These are phyloP conservation scores for Vanessa atalanta DNA, from an alignment of 1,140 invertebrate species.

Conservation along the genomic window DNA sequence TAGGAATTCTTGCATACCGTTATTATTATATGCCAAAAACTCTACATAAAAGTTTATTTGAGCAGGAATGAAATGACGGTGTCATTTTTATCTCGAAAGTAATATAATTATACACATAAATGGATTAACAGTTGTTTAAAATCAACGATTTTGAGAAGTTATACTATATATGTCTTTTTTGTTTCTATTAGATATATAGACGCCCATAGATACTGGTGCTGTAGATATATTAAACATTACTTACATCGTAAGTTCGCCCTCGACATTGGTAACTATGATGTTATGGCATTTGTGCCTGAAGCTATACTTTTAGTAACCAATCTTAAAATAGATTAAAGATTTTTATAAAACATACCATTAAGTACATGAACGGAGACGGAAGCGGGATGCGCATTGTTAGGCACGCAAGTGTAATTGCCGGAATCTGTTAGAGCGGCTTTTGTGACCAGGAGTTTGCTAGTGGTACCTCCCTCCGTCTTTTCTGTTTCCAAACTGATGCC, in stretches of 20 bases:
- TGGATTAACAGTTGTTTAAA: too few relatives aligned
- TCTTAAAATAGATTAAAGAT: background rate
- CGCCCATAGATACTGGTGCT: too few relatives aligned
- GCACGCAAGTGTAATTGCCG: slow-evolving; percentile 94
- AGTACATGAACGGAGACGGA: slow-evolving; percentile 93
- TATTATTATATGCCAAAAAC: background rate
- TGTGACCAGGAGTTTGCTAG: slow-evolving; percentile 93
- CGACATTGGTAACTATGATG: too few relatives aligned
- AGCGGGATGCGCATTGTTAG: slow-evolving; percentile 92
- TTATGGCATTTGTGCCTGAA: too few relatives aligned
- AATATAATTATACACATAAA: too few relatives aligned
- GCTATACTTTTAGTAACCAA: too few relatives aligned
- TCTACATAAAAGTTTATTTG: background rate
- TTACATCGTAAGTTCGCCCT: too few relatives aligned
- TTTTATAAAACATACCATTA: slow-evolving; percentile 84
- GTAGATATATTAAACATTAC: too few relatives aligned
- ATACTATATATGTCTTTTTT: too few relatives aligned
- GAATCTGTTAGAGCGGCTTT: slow-evolving; percentile 92
- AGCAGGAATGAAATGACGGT: background rate
- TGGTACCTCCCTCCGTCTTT: slow-evolving; percentile 92
- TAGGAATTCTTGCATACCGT: background rate
- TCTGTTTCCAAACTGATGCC: slow-evolving; percentile 95
- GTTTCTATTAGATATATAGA: too few relatives aligned
- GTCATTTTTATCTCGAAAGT: too few relatives aligned
- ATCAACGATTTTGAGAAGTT: too few relatives aligned